Evolutionary conservation across 2,113 vertebrate species (phyloP), one percentile per base, ranked within the genome.

Genomic region (Burhinus oedicnemus): DNA sequence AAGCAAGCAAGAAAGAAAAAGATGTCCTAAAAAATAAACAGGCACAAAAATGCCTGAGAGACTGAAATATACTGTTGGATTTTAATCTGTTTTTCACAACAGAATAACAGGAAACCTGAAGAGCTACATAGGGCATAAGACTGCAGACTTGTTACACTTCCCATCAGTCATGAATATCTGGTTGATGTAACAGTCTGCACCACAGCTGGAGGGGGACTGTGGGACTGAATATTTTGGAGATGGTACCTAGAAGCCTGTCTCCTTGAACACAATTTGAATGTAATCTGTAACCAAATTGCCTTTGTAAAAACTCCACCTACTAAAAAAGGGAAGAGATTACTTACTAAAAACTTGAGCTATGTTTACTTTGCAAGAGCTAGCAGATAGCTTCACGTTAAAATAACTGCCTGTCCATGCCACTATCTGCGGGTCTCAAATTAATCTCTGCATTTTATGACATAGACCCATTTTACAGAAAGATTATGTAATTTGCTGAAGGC

Each of bases 61-160:
- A 52, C 66, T 82, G 87, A 76, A 82, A 87, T 65, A 71, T 6
- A 27, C 12, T 82, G 8, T 44, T 70, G 30, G 19, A 5, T 45
- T 96, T 86, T 89, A 92, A 94, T 75, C 55, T 89, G 4, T 84
- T 96, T 95, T 94, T 84, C 78, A 61, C 70, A 61, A 38, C 9
- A 81, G 69, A 78, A 47, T 81, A 78, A 62, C 34, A 55, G 34
- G 29, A 90, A 94, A 93, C 0, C 5, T 38, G 15, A 81, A 71
- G 40, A 77, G 5, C 34, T 90, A 64, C 27, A 36, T 2, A 80
- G 36, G 36, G 6, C 23, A n/a, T 54, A 47, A 77, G 45, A 54
- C 54, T 52, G 19, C 44, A 88, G 40, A 21, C 6, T 40, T 58
- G 8, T 61, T 60, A 8, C 23, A 34, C 38, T 44, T 83, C 52